These are phyloP conservation scores for Anastrepha obliqua DNA, from an alignment of 1,140 invertebrate genomes.

Conservation along the genomic window DNA sequence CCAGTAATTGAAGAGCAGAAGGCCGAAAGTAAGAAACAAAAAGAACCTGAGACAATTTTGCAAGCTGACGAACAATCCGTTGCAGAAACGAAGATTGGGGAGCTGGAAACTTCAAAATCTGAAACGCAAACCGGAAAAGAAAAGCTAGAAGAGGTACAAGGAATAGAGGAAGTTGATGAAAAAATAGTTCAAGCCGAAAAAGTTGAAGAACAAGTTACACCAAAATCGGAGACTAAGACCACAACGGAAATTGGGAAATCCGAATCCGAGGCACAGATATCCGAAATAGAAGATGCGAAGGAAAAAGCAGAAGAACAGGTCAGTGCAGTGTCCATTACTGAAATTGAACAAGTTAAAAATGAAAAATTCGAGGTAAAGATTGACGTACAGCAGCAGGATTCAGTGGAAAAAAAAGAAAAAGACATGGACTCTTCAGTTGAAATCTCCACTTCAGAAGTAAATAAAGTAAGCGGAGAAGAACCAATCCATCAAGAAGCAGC, in stretches of 20 bases:
- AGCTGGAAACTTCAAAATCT: constrained; percentile 38
- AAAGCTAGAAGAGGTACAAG: neutral
- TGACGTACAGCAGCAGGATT: too few relatives aligned
- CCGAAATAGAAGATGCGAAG: constrained; percentile 11
- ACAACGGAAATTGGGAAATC: neutral
- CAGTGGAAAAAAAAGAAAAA: too few relatives aligned
- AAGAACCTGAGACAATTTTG: neutral
- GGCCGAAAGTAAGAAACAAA: constrained; percentile 39
- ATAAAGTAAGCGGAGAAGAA: too few relatives aligned
- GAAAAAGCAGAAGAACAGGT: constrained; percentile 55
- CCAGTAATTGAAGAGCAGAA: neutral
- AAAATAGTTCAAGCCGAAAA: constrained; percentile 55
- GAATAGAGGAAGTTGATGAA: too few relatives aligned
- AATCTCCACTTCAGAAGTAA: too few relatives aligned
- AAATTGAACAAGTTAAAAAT: constrained; percentile 49
- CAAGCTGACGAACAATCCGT: neutral
- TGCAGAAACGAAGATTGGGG: constrained; percentile 56
- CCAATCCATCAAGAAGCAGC: too few relatives aligned
- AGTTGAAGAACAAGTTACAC: constrained; percentile 49
- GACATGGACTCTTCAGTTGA: too few relatives aligned
- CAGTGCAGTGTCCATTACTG: constrained; percentile 54
- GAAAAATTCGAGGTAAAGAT: constrained; percentile 21
- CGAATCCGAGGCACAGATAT: constrained; percentile 38
- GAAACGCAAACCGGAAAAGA: constrained; percentile 43
- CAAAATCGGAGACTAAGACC: constrained; percentile 55